phyloP scores from a whole-genome alignment of 2,113 vertebrate genomes.

The Chionomys nivalis region DNA sequence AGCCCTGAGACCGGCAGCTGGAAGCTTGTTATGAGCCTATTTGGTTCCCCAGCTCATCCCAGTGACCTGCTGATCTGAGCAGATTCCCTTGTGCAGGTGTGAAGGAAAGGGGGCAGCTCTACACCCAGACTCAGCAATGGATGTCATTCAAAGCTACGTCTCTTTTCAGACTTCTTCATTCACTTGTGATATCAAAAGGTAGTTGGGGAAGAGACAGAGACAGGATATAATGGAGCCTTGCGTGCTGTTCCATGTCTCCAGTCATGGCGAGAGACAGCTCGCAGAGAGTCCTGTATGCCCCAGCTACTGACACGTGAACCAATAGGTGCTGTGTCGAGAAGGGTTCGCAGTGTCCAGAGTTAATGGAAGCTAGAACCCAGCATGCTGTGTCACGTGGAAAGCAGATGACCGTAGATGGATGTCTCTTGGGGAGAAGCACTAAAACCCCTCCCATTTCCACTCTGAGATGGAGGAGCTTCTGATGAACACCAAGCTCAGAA shows the following conservation, averaged over 20 bases:
- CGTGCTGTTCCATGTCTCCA: background rate
- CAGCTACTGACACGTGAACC: background rate
- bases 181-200: fast-evolving
- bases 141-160: fast-evolving
- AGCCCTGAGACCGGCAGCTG: background rate
- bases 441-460: background rate
- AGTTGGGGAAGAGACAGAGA: background rate
- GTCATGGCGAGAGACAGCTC: background rate
- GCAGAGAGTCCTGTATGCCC: fast-evolving
- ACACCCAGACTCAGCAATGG: background rate
- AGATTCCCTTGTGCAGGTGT: background rate
- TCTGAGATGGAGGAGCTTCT: too few relatives aligned
- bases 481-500: fast-evolving
- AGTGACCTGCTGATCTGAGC: background rate
- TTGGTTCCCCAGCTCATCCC: fast-evolving
- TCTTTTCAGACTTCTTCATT: fast-evolving
- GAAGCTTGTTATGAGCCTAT: fast-evolving
- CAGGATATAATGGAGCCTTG: background rate
- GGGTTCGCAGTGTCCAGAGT: fast-evolving
- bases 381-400: fast-evolving
- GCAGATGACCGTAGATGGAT: too few relatives aligned
- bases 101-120: too few relatives aligned
- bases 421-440: background rate
- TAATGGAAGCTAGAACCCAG: fast-evolving
- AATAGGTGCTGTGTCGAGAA: background rate